Percentiles rank a stretch among this genome's conserved stretches.
These are phyloP conservation scores for Drosophila anomelani DNA, from an alignment of 2,888 invertebrate species.

Conservation along the genomic window DNA sequence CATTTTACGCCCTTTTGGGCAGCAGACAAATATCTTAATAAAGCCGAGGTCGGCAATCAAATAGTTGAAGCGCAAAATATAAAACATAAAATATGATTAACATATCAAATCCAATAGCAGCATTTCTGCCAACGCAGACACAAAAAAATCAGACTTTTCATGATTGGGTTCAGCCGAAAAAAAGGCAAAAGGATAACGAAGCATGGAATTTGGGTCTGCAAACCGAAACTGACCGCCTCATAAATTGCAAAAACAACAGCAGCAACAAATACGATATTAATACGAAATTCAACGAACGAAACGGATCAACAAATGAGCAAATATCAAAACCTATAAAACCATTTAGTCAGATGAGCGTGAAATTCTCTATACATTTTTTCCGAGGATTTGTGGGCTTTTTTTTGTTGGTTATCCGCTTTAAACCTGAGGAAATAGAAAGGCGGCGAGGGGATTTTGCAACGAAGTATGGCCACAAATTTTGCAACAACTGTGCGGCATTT, in stretches of 20 bases:
- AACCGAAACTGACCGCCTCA: conserved; percentile 71
- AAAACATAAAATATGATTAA: conserved; percentile 79
- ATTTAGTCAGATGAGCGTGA: conserved; percentile 79
- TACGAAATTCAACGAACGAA: conserved; percentile 62
- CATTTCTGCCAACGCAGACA: conserved; percentile 56
- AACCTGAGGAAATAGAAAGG: conserved; percentile 18
- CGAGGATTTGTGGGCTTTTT: conserved; percentile 16
- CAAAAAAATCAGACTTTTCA: conserved; percentile 48
- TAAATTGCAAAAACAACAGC: conserved; percentile 67
- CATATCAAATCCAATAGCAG: conserved; percentile 58
- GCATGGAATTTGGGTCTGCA: conserved; percentile 51
- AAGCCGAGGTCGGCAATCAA: conserved; percentile 52
- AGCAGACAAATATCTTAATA: conserved; percentile 56
- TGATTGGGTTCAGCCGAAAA: conserved; percentile 64
- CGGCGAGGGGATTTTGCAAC: conserved; percentile 25
- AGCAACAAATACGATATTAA: conserved; percentile 30
- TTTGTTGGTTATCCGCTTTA: conserved; percentile 53
- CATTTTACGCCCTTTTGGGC: conserved; percentile 52
- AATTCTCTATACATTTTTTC: conserved; percentile 49
- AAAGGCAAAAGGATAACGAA: conserved; percentile 68
- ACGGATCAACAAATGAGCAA: conserved; percentile 70
- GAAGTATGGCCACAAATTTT: conserved; percentile 64
- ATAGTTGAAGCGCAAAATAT: conserved; percentile 70
- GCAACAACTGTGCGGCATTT: conserved; percentile 70
- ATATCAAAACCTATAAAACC: conserved; percentile 76